phyloP scores from a whole-genome alignment of 2,113 vertebrate genomes.

The Lonchura striata region DNA sequence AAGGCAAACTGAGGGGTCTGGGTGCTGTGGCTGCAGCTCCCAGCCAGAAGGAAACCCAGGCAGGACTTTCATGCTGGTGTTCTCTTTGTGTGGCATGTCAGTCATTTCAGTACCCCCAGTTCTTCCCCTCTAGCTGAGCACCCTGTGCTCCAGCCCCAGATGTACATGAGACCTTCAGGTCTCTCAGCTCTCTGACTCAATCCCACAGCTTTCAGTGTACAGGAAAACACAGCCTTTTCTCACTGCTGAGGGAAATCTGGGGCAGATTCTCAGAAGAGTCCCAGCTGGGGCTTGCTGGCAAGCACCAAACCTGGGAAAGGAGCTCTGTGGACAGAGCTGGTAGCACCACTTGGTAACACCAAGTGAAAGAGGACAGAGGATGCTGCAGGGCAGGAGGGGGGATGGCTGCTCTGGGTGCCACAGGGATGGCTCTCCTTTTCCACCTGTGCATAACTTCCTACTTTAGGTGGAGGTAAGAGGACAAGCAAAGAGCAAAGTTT shows the following conservation, averaged over 20 bases:
- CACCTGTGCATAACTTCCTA: not conserved
- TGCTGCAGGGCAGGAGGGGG: not conserved
- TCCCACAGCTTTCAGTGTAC: not conserved
- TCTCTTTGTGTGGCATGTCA: not conserved
- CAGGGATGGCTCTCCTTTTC: not conserved
- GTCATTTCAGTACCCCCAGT: not conserved
- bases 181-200: not conserved
- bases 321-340: not conserved
- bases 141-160: not conserved
- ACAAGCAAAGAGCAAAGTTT: not conserved
- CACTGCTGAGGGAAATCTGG: not conserved
- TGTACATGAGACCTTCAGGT: accelerated
- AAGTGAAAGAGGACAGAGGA: not conserved
- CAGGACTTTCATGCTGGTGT: not conserved
- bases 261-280: not conserved
- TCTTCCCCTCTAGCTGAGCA: not conserved
- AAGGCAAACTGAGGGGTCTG: not conserved
- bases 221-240: not conserved
- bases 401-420: accelerated
- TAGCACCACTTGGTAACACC: too few species aligned
- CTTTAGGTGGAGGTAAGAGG: not conserved
- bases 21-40: not conserved
- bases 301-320: not conserved
- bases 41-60: not conserved
- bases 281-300: not conserved